phyloP scores from a whole-genome alignment of 2,113 vertebrate species.

The Melozone crissalis region DNA sequence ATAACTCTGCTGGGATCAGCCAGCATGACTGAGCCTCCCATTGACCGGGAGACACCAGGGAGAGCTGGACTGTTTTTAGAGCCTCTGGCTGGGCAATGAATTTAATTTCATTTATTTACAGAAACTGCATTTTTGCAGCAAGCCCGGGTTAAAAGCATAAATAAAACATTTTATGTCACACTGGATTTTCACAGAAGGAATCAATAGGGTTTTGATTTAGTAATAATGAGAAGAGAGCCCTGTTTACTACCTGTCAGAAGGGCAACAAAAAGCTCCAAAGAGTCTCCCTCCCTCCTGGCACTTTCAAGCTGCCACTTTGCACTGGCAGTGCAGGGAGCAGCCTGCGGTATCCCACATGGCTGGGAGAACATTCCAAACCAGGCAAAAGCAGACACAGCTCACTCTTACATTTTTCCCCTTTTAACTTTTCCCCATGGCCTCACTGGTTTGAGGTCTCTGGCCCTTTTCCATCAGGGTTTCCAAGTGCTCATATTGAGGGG shows the following conservation, averaged over 20 bases:
- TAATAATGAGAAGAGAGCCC: constrained; percentile 7
- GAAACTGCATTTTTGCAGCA: background rate
- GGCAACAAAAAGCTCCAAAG: background rate
- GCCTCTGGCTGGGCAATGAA: background rate
- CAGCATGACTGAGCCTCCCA: fast-evolving
- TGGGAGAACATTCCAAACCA: background rate
- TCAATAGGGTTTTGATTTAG: constrained; percentile 50
- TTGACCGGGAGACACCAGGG: fast-evolving
- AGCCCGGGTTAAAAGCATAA: background rate
- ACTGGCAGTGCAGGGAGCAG: background rate
- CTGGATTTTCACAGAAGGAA: constrained; percentile 30
- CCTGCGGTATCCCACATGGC: fast-evolving
- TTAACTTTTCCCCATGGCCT: background rate
- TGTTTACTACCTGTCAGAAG: constrained; percentile 3
- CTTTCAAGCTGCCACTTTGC: background rate
- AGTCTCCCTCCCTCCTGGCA: background rate
- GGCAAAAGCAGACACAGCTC: background rate
- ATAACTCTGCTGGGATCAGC: background rate
- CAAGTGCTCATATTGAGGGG: background rate
- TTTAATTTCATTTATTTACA: constrained; percentile 7
- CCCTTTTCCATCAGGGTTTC: background rate
- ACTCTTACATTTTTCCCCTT: background rate
- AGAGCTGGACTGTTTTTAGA: background rate
- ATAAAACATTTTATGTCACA: background rate
- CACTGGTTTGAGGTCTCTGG: background rate